Evolutionary conservation across 2,113 vertebrate genomes (phyloP).

Genomic region (Gymnobelideus leadbeateri): DNA sequence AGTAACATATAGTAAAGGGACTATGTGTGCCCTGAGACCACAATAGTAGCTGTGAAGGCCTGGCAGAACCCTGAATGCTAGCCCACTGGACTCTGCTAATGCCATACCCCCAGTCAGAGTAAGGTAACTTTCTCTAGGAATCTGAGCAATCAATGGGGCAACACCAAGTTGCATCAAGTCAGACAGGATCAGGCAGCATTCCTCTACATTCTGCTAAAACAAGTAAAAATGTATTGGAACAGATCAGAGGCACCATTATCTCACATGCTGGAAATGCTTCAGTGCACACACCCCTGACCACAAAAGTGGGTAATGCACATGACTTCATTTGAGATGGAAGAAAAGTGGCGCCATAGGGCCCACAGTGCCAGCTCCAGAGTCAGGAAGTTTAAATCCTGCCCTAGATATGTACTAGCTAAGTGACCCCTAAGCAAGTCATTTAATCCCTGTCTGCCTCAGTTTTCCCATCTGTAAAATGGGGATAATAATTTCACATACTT

Average conservation of each 20-base stretch:
- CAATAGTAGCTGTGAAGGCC: not conserved
- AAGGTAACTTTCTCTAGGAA: not conserved
- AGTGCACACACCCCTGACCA: too few relatives aligned
- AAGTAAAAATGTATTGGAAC: not conserved
- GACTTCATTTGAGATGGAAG: too few relatives aligned
- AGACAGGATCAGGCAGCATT: not conserved
- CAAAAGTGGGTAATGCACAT: too few relatives aligned
- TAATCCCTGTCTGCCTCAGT: not conserved
- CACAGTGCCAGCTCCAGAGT: not conserved
- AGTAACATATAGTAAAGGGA: not conserved
- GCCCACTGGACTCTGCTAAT: not conserved
- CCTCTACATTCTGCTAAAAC: not conserved
- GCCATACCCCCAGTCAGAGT: not conserved
- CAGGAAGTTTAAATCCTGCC: not conserved
- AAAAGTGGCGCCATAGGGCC: too few relatives aligned
- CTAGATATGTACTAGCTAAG: not conserved
- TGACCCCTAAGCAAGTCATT: too few relatives aligned
- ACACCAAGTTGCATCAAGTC: too few relatives aligned
- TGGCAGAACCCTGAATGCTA: not conserved
- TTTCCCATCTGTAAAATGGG: not conserved
- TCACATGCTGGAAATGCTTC: not conserved
- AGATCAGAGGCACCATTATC: not conserved
- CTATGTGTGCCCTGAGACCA: not conserved
- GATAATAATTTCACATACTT: not conserved
- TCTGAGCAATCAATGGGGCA: not conserved